Base-by-base conservation (phyloP, 2,113 vertebrate species). In the Syngnathus typhle region DNA sequence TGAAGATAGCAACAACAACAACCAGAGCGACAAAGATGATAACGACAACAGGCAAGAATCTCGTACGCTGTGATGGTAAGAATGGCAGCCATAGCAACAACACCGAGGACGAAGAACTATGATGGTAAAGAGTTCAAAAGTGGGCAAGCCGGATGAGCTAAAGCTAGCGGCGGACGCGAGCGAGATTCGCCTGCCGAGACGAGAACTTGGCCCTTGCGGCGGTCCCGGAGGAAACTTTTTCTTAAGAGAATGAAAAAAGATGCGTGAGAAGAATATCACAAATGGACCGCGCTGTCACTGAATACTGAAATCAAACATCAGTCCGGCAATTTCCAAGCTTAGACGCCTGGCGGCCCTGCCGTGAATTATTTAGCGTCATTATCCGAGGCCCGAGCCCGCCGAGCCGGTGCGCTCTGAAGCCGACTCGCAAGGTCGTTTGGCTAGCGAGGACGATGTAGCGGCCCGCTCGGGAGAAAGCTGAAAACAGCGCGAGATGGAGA, bases 291-390 rank as follows among this genome's bases (percentile, higher is more conserved):
- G 16, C 49, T 12, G 9, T 9, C 1, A 21, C 21, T 23, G 52
- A 54, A 54, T 54, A 54, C 52, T 11, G 21, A 54, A 54, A 21
- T 2, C 12, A 32, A 16, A 32, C 27, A 56, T 36, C 55, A 7
- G 23, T 32, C 12, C 13, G 0, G 27, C 39, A 62, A 61, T 61
- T 61, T 21, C 3, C 27, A 32, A 32, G 27, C 27, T 3, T 32
- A 32, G 27, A 32, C 27, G 3, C 27, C 27, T 32, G 27, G 27
- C 23, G 62, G 56, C 39, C 52, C 41, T 19, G 6, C 43, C 46
- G 80, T 81, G 68, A 83, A 82, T 78, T 74, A 77, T 85, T 84
- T 76, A 81, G 71, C 51, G 21, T 38, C 64, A 80, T 76, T 52
- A 73, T 70, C 70, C 52, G 21, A 11, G 52, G 52, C n/a, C 52